A percentile compares a stretch with the other conserved stretches of the same genome.
These are phyloP conservation scores for Leistus spinibarbis DNA, from an alignment of 2,888 invertebrate genomes.

Conservation along the genomic window DNA sequence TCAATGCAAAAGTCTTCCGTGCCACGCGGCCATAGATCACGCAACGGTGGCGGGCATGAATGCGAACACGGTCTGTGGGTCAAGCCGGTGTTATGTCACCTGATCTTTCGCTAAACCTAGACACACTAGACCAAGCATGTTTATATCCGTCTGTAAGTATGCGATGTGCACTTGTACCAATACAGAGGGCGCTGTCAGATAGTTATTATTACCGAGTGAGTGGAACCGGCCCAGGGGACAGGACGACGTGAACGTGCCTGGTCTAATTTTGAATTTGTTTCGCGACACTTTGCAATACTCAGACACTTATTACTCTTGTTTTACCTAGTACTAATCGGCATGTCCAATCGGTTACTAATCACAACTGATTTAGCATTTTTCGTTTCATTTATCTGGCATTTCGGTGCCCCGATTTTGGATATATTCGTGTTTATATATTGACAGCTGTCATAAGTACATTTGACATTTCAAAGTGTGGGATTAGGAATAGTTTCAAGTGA, in stretches of 20 bases:
- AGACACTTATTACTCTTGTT: background rate
- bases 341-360: background rate
- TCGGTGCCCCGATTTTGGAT: too few relatives aligned
- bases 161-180: background rate
- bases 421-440: too few relatives aligned
- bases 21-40: background rate
- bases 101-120: background rate
- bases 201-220: constrained; percentile 7
- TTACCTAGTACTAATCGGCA: background rate
- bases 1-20: background rate
- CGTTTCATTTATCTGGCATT: background rate
- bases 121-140: background rate
- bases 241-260: background rate
- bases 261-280: constrained; percentile 35
- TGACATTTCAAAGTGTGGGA: too few relatives aligned
- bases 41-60: background rate
- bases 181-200: background rate
- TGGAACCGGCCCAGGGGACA: constrained; percentile 2
- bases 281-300: constrained; percentile 15
- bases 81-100: too few relatives aligned
- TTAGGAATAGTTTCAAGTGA: too few relatives aligned
- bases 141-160: background rate
- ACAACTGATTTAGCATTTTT: background rate
- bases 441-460: too few relatives aligned
- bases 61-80: background rate